Conservation (phyloP, 2,888 invertebrate species). For the Drosophila yooni region DNA sequence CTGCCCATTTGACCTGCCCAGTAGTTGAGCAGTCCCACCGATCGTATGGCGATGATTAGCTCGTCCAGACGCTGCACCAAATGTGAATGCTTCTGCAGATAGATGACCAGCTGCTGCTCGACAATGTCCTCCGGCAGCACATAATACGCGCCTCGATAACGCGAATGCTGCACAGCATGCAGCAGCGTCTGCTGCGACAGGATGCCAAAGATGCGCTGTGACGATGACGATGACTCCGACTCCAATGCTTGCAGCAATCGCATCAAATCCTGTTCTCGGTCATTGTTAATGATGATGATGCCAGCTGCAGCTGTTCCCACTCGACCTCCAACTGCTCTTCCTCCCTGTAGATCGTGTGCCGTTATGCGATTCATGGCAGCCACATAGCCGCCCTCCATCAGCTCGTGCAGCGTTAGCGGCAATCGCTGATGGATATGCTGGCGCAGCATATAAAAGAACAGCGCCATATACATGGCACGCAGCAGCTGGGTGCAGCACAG, state of each 20-base stretch:
- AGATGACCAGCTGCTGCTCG: neutral
- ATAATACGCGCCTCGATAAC: neutral
- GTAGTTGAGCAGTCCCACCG: slow-evolving; percentile 55
- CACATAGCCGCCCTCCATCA: neutral
- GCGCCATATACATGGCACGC: neutral
- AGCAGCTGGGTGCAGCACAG: neutral
- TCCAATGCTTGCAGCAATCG: neutral
- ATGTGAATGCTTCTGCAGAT: slow-evolving; percentile 14
- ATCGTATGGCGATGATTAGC: slow-evolving; percentile 46
- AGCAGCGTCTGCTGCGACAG: neutral
- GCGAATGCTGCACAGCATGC: neutral
- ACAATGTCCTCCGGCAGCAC: neutral
- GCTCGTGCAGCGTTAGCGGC: neutral
- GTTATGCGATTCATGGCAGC: slow-evolving; percentile 1
- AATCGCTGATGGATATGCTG: neutral
- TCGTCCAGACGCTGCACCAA: slow-evolving; percentile 50
- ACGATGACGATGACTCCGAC: neutral
- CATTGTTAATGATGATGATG: neutral
- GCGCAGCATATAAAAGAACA: neutral
- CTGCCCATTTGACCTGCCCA: slow-evolving; percentile 38
- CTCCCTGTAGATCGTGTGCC: neutral
- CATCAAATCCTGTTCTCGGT: neutral
- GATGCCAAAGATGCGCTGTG: neutral
- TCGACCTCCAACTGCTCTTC: neutral
- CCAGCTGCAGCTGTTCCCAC: neutral